Conservation (phyloP, 2,113 vertebrate species). For the Lontra canadensis region DNA sequence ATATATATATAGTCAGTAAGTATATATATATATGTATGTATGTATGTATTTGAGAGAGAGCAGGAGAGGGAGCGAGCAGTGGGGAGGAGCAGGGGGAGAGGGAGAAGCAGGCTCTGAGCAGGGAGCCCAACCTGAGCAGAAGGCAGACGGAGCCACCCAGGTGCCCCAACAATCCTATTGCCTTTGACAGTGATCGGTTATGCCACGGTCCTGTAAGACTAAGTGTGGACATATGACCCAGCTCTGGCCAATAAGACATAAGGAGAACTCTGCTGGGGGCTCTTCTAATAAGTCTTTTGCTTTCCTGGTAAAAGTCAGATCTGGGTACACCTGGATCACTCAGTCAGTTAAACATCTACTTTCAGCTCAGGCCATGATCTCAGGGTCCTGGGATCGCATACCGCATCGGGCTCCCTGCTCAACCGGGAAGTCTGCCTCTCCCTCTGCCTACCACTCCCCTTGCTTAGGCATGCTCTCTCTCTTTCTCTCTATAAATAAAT, state of each 20-base stretch:
- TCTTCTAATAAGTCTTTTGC: not conserved
- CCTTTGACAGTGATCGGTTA: not conserved
- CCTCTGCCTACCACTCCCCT: too few relatives aligned
- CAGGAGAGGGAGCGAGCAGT: not conserved
- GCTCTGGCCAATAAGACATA: not conserved
- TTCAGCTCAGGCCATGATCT: not conserved
- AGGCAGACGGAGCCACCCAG: not conserved
- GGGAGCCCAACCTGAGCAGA: not conserved
- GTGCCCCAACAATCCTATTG: not conserved
- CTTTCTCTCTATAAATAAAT: not conserved
- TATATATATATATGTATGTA: too few relatives aligned
- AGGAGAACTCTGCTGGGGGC: not conserved
- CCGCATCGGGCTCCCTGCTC: not conserved
- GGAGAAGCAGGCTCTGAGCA: not conserved
- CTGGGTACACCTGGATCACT: not conserved
- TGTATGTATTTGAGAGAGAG: not conserved
- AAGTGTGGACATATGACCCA: not conserved
- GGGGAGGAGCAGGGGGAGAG: not conserved
- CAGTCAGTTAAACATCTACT: not conserved
- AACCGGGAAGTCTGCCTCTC: not conserved
- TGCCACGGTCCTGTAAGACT: not conserved
- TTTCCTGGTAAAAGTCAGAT: not conserved
- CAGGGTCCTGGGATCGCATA: not conserved
- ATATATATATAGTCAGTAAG: too few relatives aligned
- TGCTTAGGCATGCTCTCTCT: not conserved